These are phyloP conservation scores for Coptodon rendalli DNA, from an alignment of 2,113 vertebrate species.

Conservation along the genomic window DNA sequence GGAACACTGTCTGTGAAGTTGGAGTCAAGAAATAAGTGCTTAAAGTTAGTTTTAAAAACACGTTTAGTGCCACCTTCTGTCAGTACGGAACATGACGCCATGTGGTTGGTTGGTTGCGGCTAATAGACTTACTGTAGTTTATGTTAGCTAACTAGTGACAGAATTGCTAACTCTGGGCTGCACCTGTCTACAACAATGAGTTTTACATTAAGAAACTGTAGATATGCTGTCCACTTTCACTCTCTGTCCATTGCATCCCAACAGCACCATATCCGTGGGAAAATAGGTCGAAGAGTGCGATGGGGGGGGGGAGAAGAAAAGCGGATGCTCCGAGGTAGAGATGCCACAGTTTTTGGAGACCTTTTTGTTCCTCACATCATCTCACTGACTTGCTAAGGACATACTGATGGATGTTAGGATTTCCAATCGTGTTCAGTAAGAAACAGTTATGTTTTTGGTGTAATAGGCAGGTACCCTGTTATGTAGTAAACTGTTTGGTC, in stretches of 20 bases:
- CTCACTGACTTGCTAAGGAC: background rate
- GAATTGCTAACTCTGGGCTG: background rate
- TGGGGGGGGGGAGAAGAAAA: fast-evolving
- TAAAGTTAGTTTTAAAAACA: background rate
- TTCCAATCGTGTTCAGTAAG: background rate
- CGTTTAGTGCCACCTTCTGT: background rate
- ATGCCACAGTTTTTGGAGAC: background rate
- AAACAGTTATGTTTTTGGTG: background rate
- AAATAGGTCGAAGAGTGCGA: background rate
- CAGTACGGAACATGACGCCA: background rate
- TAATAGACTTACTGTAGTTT: background rate
- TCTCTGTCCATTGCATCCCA: background rate
- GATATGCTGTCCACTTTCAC: background rate
- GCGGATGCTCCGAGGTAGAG: background rate
- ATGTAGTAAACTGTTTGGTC: background rate
- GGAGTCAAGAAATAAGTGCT: background rate
- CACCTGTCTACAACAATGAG: background rate
- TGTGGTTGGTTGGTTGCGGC: background rate
- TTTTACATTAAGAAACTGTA: background rate
- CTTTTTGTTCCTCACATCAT: background rate
- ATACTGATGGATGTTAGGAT: background rate
- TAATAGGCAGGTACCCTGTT: background rate
- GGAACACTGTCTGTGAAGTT: background rate
- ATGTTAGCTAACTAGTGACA: background rate
- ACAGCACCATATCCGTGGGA: background rate